Conservation (phyloP, 2,113 vertebrate species). For the Pomatorhinus ruficollis region DNA sequence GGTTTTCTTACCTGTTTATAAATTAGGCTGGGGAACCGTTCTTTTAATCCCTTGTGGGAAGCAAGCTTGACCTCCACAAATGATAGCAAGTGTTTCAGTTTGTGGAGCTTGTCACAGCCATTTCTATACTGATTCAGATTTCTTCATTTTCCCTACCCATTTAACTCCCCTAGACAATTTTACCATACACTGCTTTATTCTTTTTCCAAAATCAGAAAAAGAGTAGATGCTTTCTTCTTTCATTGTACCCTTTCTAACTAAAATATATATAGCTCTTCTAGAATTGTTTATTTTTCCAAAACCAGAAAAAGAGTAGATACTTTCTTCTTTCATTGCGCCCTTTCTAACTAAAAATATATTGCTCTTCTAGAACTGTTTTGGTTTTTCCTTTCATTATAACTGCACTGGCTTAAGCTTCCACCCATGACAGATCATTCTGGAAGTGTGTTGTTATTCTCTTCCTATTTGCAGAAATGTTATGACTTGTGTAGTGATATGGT, state of each 20-base stretch:
- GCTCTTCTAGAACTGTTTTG: background rate
- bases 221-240: background rate
- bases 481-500: background rate
- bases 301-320: background rate
- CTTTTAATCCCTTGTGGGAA: background rate
- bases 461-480: background rate
- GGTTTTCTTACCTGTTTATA: background rate
- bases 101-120: background rate
- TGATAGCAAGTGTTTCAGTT: background rate
- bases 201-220: background rate
- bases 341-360: background rate
- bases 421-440: background rate
- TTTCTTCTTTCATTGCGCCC: background rate
- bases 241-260: background rate
- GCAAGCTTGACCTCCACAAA: background rate
- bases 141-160: background rate
- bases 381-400: background rate
- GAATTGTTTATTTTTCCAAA: background rate
- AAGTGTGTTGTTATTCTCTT: background rate
- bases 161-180: background rate
- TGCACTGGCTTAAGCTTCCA: background rate
- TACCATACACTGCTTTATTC: background rate
- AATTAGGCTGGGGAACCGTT: background rate
- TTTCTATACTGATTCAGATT: background rate
- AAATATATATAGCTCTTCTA: background rate